Evolutionary conservation across 2,113 vertebrate genomes (phyloP).

Genomic region (Microcebus griseorufus): DNA sequence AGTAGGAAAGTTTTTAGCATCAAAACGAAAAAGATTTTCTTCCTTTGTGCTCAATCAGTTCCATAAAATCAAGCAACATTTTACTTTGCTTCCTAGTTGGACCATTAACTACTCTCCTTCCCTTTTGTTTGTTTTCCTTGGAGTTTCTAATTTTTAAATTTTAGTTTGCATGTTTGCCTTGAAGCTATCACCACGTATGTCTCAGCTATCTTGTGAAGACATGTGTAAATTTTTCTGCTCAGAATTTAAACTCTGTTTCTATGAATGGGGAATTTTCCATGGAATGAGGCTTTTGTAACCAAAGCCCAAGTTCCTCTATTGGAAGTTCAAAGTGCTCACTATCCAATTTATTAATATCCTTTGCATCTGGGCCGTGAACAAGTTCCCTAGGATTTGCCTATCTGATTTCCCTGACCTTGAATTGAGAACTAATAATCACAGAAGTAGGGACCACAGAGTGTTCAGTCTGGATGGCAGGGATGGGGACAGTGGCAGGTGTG

Average conservation of each 20-base stretch:
- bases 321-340: neutral
- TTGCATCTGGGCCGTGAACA: neutral
- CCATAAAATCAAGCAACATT: neutral
- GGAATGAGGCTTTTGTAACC: neutral
- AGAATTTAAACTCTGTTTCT: neutral
- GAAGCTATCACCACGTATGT: neutral
- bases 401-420: neutral
- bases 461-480: neutral
- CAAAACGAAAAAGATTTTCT: neutral
- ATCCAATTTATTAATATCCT: neutral
- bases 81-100: neutral
- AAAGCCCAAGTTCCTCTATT: neutral
- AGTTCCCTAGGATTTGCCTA: neutral
- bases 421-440: neutral
- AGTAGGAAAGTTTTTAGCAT: neutral
- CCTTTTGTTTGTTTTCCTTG: neutral
- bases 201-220: neutral
- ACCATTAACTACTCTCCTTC: neutral
- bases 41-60: neutral
- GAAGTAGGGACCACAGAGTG: neutral
- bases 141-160: neutral
- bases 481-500: accelerated
- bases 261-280: neutral
- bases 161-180: neutral
- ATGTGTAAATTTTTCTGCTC: neutral